Percentiles rank a stretch among this genome's conserved stretches.
Conservation (phyloP, 2,888 invertebrate species). For the Podabrus alpinus region DNA sequence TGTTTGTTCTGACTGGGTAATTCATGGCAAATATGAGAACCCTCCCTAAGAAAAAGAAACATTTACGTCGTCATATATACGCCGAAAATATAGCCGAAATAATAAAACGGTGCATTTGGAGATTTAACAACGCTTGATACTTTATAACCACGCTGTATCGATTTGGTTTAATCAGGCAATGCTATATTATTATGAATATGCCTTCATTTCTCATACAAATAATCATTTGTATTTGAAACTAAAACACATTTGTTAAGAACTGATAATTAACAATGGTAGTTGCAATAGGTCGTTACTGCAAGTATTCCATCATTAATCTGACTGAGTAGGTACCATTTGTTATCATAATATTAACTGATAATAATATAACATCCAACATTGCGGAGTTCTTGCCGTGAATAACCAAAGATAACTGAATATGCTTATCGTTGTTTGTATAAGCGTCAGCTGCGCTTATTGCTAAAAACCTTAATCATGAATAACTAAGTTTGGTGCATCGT, state of each 20-base stretch:
- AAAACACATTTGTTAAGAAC: constrained; percentile 17
- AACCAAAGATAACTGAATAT: constrained; percentile 17
- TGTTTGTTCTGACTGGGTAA: background rate
- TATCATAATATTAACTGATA: constrained; percentile 20
- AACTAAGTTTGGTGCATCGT: background rate
- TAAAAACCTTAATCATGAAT: constrained; percentile 16
- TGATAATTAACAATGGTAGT: constrained; percentile 7
- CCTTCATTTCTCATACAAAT: constrained; percentile 1
- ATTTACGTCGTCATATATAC: background rate
- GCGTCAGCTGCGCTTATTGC: constrained; percentile 19
- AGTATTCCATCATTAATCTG: constrained; percentile 13
- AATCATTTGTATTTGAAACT: background rate
- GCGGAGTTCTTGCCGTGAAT: constrained; percentile 18
- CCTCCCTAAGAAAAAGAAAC: background rate
- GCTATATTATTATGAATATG: background rate
- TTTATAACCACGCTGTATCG: background rate
- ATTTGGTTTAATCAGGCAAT: background rate
- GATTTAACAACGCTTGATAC: background rate
- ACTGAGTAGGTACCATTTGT: constrained; percentile 7
- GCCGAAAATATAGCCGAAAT: background rate
- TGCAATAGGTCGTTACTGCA: constrained; percentile 12
- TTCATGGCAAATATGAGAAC: background rate
- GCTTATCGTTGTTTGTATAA: constrained; percentile 19
- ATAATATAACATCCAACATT: constrained; percentile 12
- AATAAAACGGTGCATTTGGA: background rate